Conservation (phyloP, 2,888 invertebrate species). For the Tolmerus cingulatus region DNA sequence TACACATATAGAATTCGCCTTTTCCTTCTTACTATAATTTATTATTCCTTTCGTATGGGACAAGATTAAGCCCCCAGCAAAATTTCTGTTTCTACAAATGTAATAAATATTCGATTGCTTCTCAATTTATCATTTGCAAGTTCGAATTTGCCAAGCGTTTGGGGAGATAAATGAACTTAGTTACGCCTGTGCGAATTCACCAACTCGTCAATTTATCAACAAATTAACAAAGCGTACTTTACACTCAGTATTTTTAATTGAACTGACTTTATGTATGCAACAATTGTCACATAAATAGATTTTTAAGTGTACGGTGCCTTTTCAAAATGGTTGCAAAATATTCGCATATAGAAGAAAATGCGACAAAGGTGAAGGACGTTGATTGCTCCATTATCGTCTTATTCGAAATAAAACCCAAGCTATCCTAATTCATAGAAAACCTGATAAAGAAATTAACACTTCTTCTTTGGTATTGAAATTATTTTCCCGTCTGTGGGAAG, state of each 20-base stretch:
- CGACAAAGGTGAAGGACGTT: background rate
- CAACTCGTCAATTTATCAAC: background rate
- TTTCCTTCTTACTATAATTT: background rate
- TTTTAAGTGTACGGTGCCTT: background rate
- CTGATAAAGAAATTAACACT: background rate
- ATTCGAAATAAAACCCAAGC: background rate
- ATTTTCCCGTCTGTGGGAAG: background rate
- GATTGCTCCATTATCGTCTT: too few species aligned
- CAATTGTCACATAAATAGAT: background rate
- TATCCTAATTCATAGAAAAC: background rate
- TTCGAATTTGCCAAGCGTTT: background rate
- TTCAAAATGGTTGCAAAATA: too few species aligned
- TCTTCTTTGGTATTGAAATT: background rate
- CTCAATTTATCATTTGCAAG: background rate
- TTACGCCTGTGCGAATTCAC: background rate
- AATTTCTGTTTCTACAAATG: too few species aligned
- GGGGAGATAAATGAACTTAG: background rate
- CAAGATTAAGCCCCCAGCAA: too few species aligned
- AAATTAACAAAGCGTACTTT: background rate
- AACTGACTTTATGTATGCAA: background rate
- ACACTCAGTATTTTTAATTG: background rate
- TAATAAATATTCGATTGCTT: background rate
- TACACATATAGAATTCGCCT: too few species aligned
- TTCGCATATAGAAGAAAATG: too few species aligned
- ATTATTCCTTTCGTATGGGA: background rate